Evolutionary conservation across 2,888 invertebrate species (phyloP).

Genomic region (Andrena dorsata): DNA sequence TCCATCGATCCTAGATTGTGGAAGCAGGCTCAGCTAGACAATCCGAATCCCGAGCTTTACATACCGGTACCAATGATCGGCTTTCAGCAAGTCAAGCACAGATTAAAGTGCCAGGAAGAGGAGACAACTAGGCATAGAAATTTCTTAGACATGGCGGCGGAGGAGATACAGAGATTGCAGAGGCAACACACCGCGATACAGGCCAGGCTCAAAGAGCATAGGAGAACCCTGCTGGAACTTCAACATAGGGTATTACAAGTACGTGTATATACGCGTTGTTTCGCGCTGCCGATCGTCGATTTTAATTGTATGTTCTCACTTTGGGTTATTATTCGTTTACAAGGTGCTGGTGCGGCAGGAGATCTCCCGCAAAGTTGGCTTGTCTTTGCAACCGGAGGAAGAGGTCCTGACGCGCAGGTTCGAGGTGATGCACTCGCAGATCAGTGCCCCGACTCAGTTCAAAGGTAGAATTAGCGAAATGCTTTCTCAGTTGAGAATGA

Average conservation of each 20-base stretch:
- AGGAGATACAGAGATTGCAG: slow-evolving; percentile 92
- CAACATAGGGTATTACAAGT: slow-evolving; percentile 94
- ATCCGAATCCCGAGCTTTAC: slow-evolving; percentile 95
- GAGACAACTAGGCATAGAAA: slow-evolving; percentile 93
- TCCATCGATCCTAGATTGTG: slow-evolving; percentile 97
- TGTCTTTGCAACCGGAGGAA: slow-evolving; percentile 95
- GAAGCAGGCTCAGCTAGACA: slow-evolving; percentile 98
- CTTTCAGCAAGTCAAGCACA: slow-evolving; percentile 92
- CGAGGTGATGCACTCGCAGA: slow-evolving; percentile 93
- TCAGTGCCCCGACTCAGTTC: slow-evolving; percentile 96
- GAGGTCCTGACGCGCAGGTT: slow-evolving; percentile 94
- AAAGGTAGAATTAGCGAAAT: slow-evolving; percentile 97
- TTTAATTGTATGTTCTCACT: not conserved
- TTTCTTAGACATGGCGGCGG: slow-evolving; percentile 92
- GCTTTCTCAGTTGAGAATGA: slow-evolving; percentile 93
- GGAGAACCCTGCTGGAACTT: slow-evolving; percentile 92
- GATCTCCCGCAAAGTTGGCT: slow-evolving; percentile 94
- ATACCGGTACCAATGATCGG: slow-evolving; percentile 98
- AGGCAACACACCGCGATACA: slow-evolving; percentile 93
- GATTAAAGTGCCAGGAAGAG: slow-evolving; percentile 93
- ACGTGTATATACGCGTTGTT: slow-evolving; percentile 41
- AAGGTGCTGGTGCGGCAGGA: slow-evolving; percentile 96
- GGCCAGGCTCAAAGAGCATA: slow-evolving; percentile 93
- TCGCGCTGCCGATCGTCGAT: slow-evolving; percentile 2
- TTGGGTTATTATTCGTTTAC: not conserved